Percentiles rank a stretch among this genome's conserved stretches.
phyloP scores from a whole-genome alignment of 2,113 vertebrate genomes.

The Stegostoma tigrinum region DNA sequence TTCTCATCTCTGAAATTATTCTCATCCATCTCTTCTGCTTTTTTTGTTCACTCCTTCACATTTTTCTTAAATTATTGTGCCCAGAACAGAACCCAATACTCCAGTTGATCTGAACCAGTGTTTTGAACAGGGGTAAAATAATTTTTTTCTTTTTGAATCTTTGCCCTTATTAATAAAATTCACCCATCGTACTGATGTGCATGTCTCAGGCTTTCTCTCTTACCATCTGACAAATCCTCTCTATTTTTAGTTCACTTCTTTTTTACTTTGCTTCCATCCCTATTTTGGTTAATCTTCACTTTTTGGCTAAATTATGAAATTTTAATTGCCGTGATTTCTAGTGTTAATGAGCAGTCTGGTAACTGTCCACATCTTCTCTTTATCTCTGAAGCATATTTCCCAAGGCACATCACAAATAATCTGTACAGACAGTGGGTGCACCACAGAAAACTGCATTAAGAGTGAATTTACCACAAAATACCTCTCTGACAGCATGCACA shows the following conservation, averaged over 20 bases:
- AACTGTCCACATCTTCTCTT: background rate
- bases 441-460: background rate
- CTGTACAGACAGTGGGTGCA: background rate
- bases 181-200: background rate
- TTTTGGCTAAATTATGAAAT: background rate
- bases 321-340: background rate
- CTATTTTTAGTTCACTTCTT: background rate
- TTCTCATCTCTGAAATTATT: background rate
- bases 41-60: background rate
- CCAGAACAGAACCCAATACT: background rate
- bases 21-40: background rate
- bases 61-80: background rate
- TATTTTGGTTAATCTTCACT: background rate
- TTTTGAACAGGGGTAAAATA: background rate
- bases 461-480: background rate
- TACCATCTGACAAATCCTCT: background rate
- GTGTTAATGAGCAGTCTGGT: background rate
- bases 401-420: background rate
- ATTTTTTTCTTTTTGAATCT: background rate
- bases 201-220: background rate
- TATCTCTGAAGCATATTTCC: background rate
- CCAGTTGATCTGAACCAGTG: background rate
- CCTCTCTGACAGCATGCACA: background rate
- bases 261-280: background rate
- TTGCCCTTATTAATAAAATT: background rate